Base-by-base conservation (phyloP, 2,888 invertebrate species). In the Abrostola triplasia region DNA sequence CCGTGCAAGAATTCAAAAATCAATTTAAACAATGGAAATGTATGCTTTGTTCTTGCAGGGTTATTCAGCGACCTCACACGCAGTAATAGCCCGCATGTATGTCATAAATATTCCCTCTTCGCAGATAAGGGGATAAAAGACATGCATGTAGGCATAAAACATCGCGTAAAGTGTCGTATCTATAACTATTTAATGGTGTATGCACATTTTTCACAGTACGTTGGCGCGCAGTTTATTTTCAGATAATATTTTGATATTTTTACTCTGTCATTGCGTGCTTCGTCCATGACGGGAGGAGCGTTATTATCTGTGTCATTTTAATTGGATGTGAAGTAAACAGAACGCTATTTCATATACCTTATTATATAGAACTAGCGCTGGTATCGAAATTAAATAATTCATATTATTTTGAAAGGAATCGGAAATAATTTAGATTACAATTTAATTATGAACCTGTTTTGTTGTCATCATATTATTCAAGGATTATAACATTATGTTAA, bases 141-240 rank as follows among this genome's bases (percentile, higher is more conserved):
- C 37, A 58, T 56, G 60, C 49, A 60, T 52, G 59, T 71, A 80
- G 74, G 78, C 62, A 80, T 60, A 64, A 70, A 74, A 67, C 59
- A 12, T 12, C 4, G 24, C 24, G 24, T 7, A 13, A 36, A 5
- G 7, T 68, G 66, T 59, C 65, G 49, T 59, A 59, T 67, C 76
- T 77, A 50, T 38, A 69, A 61, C 53, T 62, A 58, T 72, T 77
- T 66, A 56, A 9, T 77, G 48, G 36, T 65, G 50, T 64, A 40
- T 59, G 65, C 53, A 74, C 72, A 80, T 81, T 79, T 84, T 81
- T 81, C 67, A 62, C 67, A 75, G 79, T 78, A 58, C 80, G 74
- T 79, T 79, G 84, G 77, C 79, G 56, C 48, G 44, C n/a, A 53
- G 71, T 64, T 74, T 83, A 83, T 83, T 81, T 81, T 50, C 67